Evolutionary conservation across 2,113 vertebrate genomes (phyloP).

Genomic region (Sceloporus tristichus): DNA sequence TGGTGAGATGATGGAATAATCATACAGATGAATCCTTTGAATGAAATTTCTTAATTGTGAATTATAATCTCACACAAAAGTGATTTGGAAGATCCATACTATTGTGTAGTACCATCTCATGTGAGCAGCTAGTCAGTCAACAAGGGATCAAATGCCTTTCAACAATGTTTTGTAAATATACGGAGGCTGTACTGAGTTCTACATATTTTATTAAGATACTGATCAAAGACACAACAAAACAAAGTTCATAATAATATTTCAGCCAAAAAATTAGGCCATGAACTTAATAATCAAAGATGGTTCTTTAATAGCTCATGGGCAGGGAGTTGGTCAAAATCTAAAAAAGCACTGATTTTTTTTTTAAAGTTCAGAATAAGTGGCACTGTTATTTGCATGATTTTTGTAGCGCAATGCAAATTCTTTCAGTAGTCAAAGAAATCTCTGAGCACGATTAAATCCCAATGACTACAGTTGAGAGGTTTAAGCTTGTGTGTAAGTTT

Average conservation of each 20-base stretch:
- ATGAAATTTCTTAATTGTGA: background rate
- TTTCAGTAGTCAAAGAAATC: background rate
- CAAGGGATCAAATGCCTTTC: background rate
- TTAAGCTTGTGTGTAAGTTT: background rate
- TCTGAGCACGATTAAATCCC: background rate
- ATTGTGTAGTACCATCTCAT: background rate
- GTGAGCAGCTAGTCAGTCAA: background rate
- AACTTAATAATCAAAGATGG: background rate
- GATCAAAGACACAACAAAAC: background rate
- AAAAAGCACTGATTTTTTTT: background rate
- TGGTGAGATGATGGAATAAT: background rate
- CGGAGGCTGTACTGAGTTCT: background rate
- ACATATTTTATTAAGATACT: background rate
- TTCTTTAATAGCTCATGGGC: background rate
- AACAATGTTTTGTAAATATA: background rate
- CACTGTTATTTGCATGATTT: background rate
- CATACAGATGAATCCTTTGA: background rate
- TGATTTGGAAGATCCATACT: background rate
- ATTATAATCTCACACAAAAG: background rate
- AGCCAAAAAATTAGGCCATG: background rate
- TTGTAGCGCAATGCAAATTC: background rate
- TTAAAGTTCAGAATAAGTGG: background rate
- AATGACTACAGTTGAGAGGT: background rate
- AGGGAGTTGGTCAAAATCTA: background rate
- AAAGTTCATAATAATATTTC: conserved; percentile 8